Evolutionary conservation across 2,888 invertebrate genomes (phyloP), one percentile per base, ranked within the genome.

Genomic region (Epinotia demarniana): DNA sequence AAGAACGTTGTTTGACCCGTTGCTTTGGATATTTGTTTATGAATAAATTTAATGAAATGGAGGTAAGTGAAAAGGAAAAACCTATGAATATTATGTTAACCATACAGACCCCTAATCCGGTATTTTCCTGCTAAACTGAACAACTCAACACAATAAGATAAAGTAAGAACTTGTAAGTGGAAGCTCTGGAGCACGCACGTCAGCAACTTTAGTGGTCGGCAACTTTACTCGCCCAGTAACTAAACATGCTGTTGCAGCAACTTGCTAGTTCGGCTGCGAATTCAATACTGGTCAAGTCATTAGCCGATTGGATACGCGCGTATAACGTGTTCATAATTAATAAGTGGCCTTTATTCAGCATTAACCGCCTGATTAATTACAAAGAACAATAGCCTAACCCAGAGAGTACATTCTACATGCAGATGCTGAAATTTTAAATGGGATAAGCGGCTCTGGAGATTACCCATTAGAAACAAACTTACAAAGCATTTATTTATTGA

Each of bases 211-310:
- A 53, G 53, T 53, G 55, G 67, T 18, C 67, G 55, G 69, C 58
- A 69, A 69, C 46, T 69, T 68, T 55, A 68, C 69, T 69, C 57
- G 46, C n/a, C 33, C 39, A 67, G 67, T 67, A 58, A 19, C 43
- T 39, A n/a, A 69, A 69, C 69, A 60, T 46, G 69, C 69, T 69
- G 69, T 69, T 69, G 58, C 69, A 68, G 68, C 58, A 18, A 67
- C 33, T 69, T 60, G 23, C n/a, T 60, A 58, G 46, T 57, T 58
- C 13, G 8, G 39, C 23, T 66, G 43, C 33, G 19, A 68, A 43
- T 19, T 58, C 11, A 60, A 46, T 43, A 43, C 43, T 13, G 68
- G 43, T 11, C 18, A 13, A 43, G 39, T 16, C 43, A 58, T 69
- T 27, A 43, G 60, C 46, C 46, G 57, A 69, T 69, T 69, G 46